Evolutionary conservation across 2,888 invertebrate species (phyloP).

Genomic region (Bedellia somnulentella): DNA sequence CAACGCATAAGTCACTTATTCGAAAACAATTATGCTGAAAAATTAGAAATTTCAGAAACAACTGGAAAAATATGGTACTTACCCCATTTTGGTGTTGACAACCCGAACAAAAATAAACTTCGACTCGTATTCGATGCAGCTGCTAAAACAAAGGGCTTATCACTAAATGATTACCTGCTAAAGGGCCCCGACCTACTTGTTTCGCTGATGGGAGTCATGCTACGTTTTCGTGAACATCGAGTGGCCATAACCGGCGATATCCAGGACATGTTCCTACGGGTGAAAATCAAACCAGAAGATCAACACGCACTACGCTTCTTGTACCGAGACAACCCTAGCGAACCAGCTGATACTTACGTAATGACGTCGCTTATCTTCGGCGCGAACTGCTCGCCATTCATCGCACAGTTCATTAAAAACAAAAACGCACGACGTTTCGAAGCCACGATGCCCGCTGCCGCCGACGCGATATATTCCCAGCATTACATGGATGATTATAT

Average conservation of each 20-base stretch:
- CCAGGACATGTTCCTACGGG: slow-evolving; percentile 1
- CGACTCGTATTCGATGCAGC: no score
- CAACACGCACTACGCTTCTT: slow-evolving; percentile 13
- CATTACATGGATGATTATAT: slow-evolving; percentile 17
- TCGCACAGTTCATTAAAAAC: slow-evolving; percentile 8
- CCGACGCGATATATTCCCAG: slow-evolving; percentile 11
- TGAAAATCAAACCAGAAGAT: slow-evolving; percentile 4
- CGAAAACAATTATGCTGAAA: no score
- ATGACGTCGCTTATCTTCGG: no score
- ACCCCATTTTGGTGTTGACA: slow-evolving; percentile 17
- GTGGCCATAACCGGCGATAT: slow-evolving; percentile 18
- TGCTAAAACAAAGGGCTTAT: slow-evolving; percentile 13
- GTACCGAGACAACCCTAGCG: slow-evolving; percentile 12
- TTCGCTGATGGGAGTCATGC: slow-evolving; percentile 17
- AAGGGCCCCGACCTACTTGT: slow-evolving; percentile 19
- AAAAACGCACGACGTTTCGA: slow-evolving; percentile 7
- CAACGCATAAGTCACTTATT: no score
- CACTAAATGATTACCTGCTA: slow-evolving; percentile 17
- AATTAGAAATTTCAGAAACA: no score
- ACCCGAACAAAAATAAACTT: no score
- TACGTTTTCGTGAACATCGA: slow-evolving; percentile 17
- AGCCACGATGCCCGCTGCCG: slow-evolving; percentile 7
- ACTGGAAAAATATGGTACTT: no score
- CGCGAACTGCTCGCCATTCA: slow-evolving; percentile 7
- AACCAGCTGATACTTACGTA: no score